Conservation (phyloP, 2,113 vertebrate species). For the Pseudorhombus dupliciocellatus region DNA sequence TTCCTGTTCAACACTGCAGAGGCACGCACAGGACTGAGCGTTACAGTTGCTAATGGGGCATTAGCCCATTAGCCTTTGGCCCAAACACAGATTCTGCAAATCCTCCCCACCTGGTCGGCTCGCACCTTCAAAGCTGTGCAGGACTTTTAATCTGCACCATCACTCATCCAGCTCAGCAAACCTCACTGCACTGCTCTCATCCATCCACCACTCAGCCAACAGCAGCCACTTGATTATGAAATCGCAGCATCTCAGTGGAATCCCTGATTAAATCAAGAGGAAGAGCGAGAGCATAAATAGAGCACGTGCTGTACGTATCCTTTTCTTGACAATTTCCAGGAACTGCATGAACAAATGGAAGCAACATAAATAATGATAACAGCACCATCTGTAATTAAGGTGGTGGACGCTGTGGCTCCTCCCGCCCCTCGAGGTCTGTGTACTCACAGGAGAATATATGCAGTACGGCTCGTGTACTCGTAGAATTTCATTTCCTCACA, state of each 20-base stretch:
- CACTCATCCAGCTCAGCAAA: too few species aligned
- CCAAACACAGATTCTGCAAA: constrained; percentile 1
- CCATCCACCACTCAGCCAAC: background rate
- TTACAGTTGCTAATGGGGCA: background rate
- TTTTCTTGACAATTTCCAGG: too few species aligned
- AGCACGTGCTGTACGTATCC: constrained; percentile 25
- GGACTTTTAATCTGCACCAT: background rate
- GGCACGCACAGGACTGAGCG: background rate
- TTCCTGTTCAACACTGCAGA: background rate
- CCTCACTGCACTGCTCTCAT: too few species aligned
- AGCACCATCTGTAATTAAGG: constrained; percentile 13
- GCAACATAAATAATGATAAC: background rate
- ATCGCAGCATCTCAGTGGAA: background rate
- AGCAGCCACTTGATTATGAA: constrained; percentile 10
- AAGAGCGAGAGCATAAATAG: constrained; percentile 10
- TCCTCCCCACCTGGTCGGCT: background rate
- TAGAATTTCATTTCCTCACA: background rate
- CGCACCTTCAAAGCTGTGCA: background rate
- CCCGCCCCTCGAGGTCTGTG: background rate
- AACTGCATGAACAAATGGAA: background rate
- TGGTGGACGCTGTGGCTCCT: background rate
- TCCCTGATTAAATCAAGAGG: constrained; percentile 22
- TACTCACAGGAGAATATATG: background rate
- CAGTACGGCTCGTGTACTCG: background rate
- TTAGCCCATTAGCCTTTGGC: constrained; percentile 3